Evolutionary conservation across 2,113 vertebrate species (phyloP), one percentile per base, ranked within the genome.

Genomic region (Apodemus sylvaticus): DNA sequence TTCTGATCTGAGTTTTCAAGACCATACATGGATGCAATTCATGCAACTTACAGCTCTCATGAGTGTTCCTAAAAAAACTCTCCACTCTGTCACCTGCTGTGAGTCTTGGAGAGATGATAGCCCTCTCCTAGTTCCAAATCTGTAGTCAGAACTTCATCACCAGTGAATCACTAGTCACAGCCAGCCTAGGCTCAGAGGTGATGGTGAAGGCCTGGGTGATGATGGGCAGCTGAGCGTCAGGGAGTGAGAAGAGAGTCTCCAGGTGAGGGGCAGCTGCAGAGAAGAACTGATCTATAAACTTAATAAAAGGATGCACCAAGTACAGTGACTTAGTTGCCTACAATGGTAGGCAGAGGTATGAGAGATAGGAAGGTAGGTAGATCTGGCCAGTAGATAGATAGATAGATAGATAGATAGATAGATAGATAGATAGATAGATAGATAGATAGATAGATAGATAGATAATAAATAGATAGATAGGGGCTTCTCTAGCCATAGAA

Each of bases 1-100:
- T 85, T 76, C 6, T 19, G 24, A 29, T 10, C 31, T 88, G n/a
- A 48, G 7, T 71, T 95, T 94, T 96, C 85, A 94, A 95, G 60
- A 88, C 86, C 64, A 16, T 16, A 81, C 5, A 71, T 5, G 74
- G 87, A 51, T 85, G 34, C n/a, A 87, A 51, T 85, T 55, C 16
- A 34, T 53, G 88, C 86, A 48, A 68, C 45, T 60, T 68, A 91
- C 29, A 2, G 48, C 42, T 93, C 78, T 66, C 42, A 0, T 39
- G 68, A 74, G 22, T 48, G 0, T 26, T 92, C 26, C 42, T 64
- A 48, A 83, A 86, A 19, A 86, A 19, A 48, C 24, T 34, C n/a
- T 39, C 76, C 24, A 42, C 64, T 82, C 39, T 36, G 82, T 82
- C 70, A 55, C 55, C 64, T 66, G 89, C 86, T 95, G 48, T 86